Base-by-base conservation (phyloP, 1,140 invertebrate genomes). In the Lanistes nyassanus region DNA sequence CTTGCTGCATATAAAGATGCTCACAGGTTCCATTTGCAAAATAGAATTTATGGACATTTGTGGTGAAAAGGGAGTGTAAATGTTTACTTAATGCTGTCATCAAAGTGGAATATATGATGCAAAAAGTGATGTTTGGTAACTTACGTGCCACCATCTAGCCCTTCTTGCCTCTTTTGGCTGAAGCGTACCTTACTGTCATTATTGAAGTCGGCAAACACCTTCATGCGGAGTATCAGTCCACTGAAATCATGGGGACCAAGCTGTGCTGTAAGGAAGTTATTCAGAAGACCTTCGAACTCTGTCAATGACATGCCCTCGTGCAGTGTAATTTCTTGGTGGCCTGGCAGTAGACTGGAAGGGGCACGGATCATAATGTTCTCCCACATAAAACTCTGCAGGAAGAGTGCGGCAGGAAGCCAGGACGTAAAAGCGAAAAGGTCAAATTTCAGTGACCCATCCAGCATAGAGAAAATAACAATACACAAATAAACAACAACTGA, bases 121-220 rank as follows among this genome's bases (percentile, higher is more conserved):
- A n/a, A n/a, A n/a, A n/a, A n/a, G n/a, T n/a, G n/a, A n/a, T n/a
- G n/a, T n/a, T n/a, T n/a, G n/a, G n/a, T n/a, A n/a, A n/a, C n/a
- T n/a, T n/a, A n/a, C n/a, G n/a, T n/a, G n/a, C n/a, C n/a, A n/a
- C n/a, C n/a, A n/a, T n/a, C n/a, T n/a, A n/a, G n/a, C n/a, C n/a
- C n/a, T n/a, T n/a, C n/a, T n/a, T n/a, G n/a, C n/a, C n/a, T n/a
- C n/a, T n/a, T 72, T 23, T 31, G 58, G 9, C 26, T 13, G 56
- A 29, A 19, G 42, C 67, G 53, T 62, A 82, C 81, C 79, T 77
- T 75, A 56, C 66, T 74, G 73, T 82, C 77, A 34, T 77, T 55
- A 56, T 82, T 82, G 47, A 82, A 78, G 60, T 82, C 81, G 16
- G 74, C 77, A 62, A 79, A 76, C 37, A 77, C 60, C 29, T 81